Percentiles rank a stretch among this genome's conserved stretches.
phyloP scores from a whole-genome alignment of 2,113 vertebrate genomes.

The Daphoenositta chrysoptera region DNA sequence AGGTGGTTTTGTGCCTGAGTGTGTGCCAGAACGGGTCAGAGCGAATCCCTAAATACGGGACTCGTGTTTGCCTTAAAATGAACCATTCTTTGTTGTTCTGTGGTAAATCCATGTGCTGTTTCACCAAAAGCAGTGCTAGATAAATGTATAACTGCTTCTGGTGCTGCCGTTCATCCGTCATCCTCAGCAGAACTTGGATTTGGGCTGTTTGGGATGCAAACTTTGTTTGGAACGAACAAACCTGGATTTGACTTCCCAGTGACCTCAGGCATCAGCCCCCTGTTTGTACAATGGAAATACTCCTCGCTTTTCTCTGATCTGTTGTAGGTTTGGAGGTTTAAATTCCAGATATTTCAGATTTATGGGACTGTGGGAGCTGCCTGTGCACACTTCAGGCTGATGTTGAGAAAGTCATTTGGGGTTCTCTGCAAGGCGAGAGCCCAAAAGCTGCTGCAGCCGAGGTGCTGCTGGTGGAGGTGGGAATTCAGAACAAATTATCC shows the following conservation, averaged over 20 bases:
- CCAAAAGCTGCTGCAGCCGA: not conserved
- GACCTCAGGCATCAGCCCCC: not conserved
- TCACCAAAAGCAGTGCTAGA: too few species aligned
- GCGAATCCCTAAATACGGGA: fast-evolving
- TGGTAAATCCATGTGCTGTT: fast-evolving
- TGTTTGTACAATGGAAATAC: not conserved
- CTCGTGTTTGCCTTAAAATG: fast-evolving
- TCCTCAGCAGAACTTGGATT: not conserved
- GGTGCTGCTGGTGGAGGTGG: not conserved
- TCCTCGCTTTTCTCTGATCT: not conserved
- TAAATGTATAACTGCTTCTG: not conserved
- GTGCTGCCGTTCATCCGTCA: not conserved
- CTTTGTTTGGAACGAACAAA: not conserved
- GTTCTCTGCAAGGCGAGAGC: fast-evolving
- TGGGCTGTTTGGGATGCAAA: not conserved
- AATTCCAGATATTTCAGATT: not conserved
- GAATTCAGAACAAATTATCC: not conserved
- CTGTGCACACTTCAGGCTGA: fast-evolving
- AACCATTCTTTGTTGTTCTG: not conserved
- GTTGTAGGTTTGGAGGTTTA: not conserved
- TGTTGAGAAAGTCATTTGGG: not conserved
- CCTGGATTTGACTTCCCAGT: not conserved
- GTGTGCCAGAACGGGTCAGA: not conserved
- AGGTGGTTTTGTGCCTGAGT: not conserved
- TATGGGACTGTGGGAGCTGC: not conserved